Evolutionary conservation across 2,797 vertebrate species (phyloP).

Genomic region (Danio jaintianensis): DNA sequence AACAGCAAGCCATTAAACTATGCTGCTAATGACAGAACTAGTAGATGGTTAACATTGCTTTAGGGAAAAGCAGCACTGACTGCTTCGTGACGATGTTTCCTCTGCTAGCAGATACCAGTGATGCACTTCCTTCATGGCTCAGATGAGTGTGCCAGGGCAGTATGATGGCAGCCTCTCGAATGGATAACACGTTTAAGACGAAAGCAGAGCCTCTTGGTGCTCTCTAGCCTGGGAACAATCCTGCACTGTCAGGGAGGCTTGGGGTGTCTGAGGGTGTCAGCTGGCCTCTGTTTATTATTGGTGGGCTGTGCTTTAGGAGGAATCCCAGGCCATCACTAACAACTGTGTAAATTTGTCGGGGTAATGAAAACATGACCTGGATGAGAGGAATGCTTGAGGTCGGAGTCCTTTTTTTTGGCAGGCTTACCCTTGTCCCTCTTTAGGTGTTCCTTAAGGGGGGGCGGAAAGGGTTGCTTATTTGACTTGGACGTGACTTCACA

Average conservation of each 20-base stretch:
- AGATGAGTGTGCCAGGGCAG: conserved; percentile 37
- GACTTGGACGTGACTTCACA: conserved; percentile 84
- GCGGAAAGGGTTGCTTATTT: conserved; percentile 78
- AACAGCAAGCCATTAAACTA: too few relatives aligned
- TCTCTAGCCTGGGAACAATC: conserved; percentile 79
- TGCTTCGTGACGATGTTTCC: conserved; percentile 36
- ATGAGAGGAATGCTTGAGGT: conserved; percentile 78
- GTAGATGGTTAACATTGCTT: background rate
- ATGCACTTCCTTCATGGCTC: conserved; percentile 54
- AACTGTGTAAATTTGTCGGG: conserved; percentile 86
- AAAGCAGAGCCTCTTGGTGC: conserved; percentile 51
- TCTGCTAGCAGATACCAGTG: conserved; percentile 55
- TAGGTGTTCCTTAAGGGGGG: conserved; percentile 74
- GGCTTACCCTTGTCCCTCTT: conserved; percentile 68
- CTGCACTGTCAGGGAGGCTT: conserved; percentile 79
- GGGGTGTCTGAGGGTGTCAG: conserved; percentile 89
- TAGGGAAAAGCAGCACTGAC: background rate
- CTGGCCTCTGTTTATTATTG: conserved; percentile 88
- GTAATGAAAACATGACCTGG: conserved; percentile 87
- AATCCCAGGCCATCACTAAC: conserved; percentile 83
- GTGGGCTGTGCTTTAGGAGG: conserved; percentile 80
- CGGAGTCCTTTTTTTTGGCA: conserved; percentile 77
- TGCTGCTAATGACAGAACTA: background rate
- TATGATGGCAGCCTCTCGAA: conserved; percentile 44
- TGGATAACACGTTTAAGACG: conserved; percentile 45